Conservation (phyloP, 2,888 invertebrate species). For the Tyria jacobaeae region DNA sequence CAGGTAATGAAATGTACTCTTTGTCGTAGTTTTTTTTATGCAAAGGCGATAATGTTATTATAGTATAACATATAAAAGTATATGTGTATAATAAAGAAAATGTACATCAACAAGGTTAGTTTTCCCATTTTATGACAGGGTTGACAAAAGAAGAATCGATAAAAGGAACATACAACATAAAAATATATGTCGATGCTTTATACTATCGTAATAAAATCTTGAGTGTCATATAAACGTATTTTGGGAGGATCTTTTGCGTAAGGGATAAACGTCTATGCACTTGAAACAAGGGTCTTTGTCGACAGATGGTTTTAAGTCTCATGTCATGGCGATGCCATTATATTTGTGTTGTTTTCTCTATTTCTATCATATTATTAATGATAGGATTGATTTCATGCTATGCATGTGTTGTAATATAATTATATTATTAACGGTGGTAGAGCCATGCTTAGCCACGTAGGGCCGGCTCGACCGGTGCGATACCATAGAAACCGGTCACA, state of each 20-base stretch:
- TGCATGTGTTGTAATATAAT: not conserved
- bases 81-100: too few species aligned
- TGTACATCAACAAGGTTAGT: too few species aligned
- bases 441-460: too few species aligned
- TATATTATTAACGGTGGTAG: too few species aligned
- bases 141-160: not conserved
- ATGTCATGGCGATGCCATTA: not conserved
- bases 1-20: too few species aligned
- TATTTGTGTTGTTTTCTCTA: not conserved
- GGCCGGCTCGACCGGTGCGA: too few species aligned
- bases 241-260: not conserved
- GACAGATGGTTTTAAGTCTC: not conserved
- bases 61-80: too few species aligned
- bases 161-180: not conserved
- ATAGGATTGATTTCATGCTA: not conserved
- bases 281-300: constrained; percentile 1
- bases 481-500: too few species aligned
- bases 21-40: too few species aligned
- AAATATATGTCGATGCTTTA: not conserved
- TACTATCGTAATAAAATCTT: not conserved
- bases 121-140: not conserved
- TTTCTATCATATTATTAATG: not conserved
- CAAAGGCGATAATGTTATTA: too few species aligned
- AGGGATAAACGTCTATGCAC: not conserved
- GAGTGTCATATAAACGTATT: not conserved